phyloP scores from a whole-genome alignment of 2,797 vertebrate genomes.

The Ptychobarbus kaznakovi region DNA sequence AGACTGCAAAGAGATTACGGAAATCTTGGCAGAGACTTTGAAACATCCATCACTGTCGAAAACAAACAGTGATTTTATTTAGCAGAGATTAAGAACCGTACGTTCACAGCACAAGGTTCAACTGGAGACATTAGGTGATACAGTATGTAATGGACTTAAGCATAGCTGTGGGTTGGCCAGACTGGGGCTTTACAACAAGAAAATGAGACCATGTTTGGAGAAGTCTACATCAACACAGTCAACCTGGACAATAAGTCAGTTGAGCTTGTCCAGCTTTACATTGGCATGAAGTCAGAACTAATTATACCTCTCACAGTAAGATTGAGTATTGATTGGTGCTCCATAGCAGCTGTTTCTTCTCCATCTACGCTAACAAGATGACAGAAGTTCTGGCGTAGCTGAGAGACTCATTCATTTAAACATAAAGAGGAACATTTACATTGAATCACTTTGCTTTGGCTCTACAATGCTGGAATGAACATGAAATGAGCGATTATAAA shows the following conservation, averaged over 20 bases:
- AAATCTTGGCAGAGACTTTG: constrained; percentile 35
- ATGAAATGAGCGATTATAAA: constrained; percentile 33
- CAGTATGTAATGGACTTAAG: constrained; percentile 62
- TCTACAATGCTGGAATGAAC: constrained; percentile 23
- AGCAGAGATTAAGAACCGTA: constrained; percentile 38
- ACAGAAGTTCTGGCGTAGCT: constrained; percentile 32
- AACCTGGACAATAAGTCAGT: constrained; percentile 69
- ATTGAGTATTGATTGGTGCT: constrained; percentile 38
- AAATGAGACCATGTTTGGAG: constrained; percentile 77
- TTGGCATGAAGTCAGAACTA: constrained; percentile 70
- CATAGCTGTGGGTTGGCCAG: constrained; percentile 60
- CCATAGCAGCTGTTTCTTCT: constrained; percentile 6
- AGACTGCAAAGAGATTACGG: constrained; percentile 22
- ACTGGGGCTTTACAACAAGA: constrained; percentile 71
- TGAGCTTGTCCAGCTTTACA: constrained; percentile 73
- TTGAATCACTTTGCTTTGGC: constrained; percentile 34
- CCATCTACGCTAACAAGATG: constrained; percentile 38
- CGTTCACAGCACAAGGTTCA: not conserved
- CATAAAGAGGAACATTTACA: constrained; percentile 36
- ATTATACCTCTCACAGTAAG: constrained; percentile 49
- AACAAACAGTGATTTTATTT: constrained; percentile 46
- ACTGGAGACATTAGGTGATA: constrained; percentile 62
- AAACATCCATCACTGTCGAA: constrained; percentile 35
- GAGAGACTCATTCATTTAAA: constrained; percentile 39
- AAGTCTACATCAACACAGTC: constrained; percentile 71